Evolutionary conservation across 2,888 invertebrate genomes (phyloP).

Genomic region (Thymelicus lineola): DNA sequence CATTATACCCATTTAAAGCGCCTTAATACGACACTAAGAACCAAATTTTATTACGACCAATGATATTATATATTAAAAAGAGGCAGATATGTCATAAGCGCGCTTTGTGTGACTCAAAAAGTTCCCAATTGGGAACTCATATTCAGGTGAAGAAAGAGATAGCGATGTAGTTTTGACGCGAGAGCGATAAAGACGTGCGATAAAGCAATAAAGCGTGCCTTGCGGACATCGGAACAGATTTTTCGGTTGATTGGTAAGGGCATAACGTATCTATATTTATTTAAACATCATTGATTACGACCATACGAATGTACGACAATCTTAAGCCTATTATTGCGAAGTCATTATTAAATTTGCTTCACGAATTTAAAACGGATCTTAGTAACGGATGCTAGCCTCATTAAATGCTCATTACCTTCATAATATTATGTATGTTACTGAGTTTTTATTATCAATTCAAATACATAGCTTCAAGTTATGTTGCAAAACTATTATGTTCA

Average conservation of each 20-base stretch:
- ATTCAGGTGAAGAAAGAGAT: too few relatives aligned
- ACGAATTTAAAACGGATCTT: constrained; percentile 2
- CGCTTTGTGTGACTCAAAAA: too few relatives aligned
- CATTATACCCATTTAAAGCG: constrained; percentile 24
- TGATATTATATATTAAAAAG: too few relatives aligned
- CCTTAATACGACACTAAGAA: constrained; percentile 21
- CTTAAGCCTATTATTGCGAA: constrained; percentile 12
- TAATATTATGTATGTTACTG: background rate
- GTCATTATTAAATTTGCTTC: constrained; percentile 4
- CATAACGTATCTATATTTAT: too few relatives aligned
- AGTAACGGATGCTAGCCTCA: background rate
- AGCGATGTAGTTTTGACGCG: too few relatives aligned
- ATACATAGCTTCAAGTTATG: background rate
- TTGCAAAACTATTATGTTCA: constrained; percentile 20
- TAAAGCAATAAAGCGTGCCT: too few relatives aligned
- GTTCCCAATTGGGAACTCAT: too few relatives aligned
- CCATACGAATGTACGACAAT: constrained; percentile 5
- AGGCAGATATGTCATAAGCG: too few relatives aligned
- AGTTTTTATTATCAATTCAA: background rate
- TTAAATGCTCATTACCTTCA: background rate
- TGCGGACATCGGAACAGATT: too few relatives aligned
- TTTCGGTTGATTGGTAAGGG: too few relatives aligned
- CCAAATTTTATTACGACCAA: constrained; percentile 17
- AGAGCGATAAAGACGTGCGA: too few relatives aligned
- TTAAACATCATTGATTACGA: too few relatives aligned